Percentiles rank a stretch among this genome's conserved stretches.
Evolutionary conservation across 2,797 vertebrate genomes (phyloP).

Genomic region (Syngnathus acus): DNA sequence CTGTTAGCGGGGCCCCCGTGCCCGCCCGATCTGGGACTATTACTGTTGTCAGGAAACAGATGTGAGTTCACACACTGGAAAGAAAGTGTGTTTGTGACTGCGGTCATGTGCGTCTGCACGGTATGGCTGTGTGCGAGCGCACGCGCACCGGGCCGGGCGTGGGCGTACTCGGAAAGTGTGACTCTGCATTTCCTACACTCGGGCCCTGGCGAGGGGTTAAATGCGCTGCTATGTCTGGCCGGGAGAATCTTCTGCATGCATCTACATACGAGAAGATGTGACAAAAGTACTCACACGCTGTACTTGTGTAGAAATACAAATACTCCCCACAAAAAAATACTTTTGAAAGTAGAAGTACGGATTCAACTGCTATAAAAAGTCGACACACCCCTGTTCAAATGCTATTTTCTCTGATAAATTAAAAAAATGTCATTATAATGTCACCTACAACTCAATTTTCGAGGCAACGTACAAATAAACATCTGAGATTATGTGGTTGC

Average conservation of each 20-base stretch:
- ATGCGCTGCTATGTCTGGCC: slow-evolving; percentile 56
- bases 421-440: not conserved
- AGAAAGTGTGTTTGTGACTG: slow-evolving; percentile 75
- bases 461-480: too few species aligned
- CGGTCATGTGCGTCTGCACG: slow-evolving; percentile 72
- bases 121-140: slow-evolving; percentile 51
- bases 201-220: slow-evolving; percentile 56
- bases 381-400: not conserved
- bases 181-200: slow-evolving; percentile 71
- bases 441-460: too few species aligned
- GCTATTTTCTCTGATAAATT: not conserved
- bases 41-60: slow-evolving; percentile 82
- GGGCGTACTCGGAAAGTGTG: slow-evolving; percentile 77
- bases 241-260: slow-evolving; percentile 34
- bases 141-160: slow-evolving; percentile 39
- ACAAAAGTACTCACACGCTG: slow-evolving; percentile 6
- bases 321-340: not conserved
- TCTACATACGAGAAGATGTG: slow-evolving; percentile 26
- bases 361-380: not conserved
- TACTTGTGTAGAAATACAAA: not conserved
- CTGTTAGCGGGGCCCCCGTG: slow-evolving; percentile 58
- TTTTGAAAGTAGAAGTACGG: not conserved
- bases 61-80: slow-evolving; percentile 77
- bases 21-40: slow-evolving; percentile 65
- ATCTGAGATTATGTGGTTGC: too few species aligned